Conservation (phyloP, 2,797 vertebrate species). For the Neoniphon sammara region DNA sequence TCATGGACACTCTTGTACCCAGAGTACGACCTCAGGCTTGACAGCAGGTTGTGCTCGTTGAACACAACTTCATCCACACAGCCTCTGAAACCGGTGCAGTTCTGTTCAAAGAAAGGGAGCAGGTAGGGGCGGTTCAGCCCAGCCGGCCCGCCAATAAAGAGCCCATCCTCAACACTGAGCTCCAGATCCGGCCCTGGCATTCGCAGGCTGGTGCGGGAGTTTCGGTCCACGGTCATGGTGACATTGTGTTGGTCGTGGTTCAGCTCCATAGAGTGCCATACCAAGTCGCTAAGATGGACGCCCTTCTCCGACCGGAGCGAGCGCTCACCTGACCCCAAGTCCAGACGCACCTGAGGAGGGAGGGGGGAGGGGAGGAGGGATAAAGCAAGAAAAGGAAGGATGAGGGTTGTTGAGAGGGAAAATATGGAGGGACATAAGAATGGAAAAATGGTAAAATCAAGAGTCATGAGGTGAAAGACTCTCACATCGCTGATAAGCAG, state of each 20-base stretch:
- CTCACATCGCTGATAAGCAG: not conserved
- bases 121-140: constrained; percentile 81
- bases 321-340: constrained; percentile 84
- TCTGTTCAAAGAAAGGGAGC: constrained; percentile 19
- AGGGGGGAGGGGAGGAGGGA: not conserved
- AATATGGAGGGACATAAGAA: not conserved
- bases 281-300: constrained; percentile 83
- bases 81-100: constrained; percentile 82
- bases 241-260: constrained; percentile 78
- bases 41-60: constrained; percentile 87
- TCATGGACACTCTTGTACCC: constrained; percentile 87
- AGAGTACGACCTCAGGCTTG: constrained; percentile 84
- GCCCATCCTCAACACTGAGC: constrained; percentile 84
- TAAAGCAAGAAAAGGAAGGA: not conserved
- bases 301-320: constrained; percentile 81
- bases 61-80: constrained; percentile 88
- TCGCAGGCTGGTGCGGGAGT: constrained; percentile 69
- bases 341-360: constrained; percentile 83
- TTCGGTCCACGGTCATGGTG: constrained; percentile 84
- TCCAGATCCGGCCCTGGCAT: constrained; percentile 81
- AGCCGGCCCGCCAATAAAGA: constrained; percentile 84
- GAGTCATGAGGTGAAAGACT: not conserved
- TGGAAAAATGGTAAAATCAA: not conserved
- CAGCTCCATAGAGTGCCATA: constrained; percentile 88
- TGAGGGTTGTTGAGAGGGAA: not conserved